Conservation (phyloP, 2,888 invertebrate species). For the Isoperla grammatica region DNA sequence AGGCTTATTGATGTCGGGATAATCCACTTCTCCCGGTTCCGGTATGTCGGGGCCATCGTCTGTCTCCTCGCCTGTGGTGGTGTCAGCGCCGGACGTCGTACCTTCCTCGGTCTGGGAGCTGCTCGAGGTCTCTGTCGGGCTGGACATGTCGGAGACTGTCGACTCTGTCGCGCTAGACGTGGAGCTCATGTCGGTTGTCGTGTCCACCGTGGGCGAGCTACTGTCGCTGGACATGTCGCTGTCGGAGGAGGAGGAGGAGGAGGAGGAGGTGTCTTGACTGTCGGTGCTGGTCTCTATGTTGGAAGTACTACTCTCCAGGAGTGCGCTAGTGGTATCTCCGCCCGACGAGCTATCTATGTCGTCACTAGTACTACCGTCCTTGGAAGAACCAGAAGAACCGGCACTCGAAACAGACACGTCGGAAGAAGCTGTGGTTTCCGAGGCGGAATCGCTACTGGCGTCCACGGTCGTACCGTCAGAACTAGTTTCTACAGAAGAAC, state of each 20-base stretch:
- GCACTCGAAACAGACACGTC: not conserved
- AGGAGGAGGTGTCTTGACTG: too few species aligned
- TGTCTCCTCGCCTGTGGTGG: constrained; percentile 12
- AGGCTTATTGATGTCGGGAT: too few species aligned
- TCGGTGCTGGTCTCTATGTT: constrained; percentile 11
- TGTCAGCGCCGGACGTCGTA: constrained; percentile 10
- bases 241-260: too few species aligned
- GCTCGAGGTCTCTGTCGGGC: constrained; percentile 12
- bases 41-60: too few species aligned
- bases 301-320: not conserved
- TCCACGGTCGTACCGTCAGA: constrained; percentile 33
- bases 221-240: not conserved
- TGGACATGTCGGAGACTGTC: constrained; percentile 21
- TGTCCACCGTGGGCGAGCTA: constrained; percentile 19
- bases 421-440: constrained; percentile 6
- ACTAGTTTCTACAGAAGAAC: constrained; percentile 26
- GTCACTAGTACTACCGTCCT: not conserved
- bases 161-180: constrained; percentile 28
- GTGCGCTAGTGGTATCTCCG: constrained; percentile 9
- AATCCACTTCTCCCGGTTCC: not conserved
- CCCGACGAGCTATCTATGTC: constrained; percentile 2
- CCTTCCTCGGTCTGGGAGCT: constrained; percentile 16
- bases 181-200: constrained; percentile 24
- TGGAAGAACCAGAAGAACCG: constrained; percentile 16
- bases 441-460: not conserved